Base-by-base conservation (phyloP, 2,797 vertebrate species). In the Acanthurus tractus region DNA sequence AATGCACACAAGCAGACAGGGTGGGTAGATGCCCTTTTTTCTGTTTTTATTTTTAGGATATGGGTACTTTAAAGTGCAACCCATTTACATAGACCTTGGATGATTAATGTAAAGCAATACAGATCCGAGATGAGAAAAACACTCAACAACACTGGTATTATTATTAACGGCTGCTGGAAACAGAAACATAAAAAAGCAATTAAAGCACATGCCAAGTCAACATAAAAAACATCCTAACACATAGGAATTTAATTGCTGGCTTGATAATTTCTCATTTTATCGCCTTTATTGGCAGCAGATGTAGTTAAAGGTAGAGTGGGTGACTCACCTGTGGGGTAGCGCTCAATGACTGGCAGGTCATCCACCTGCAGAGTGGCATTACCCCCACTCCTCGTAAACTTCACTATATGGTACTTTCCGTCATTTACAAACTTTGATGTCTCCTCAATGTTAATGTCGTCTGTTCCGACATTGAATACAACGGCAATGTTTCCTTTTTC, bases 331-430 rank as follows among this genome's bases (percentile, higher is more conserved):
- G 97, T 97, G 78, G 98, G 98, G 90, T 98, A 99, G 72, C 98
- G 97, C 93, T 99, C 98, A 82, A 99, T 99, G 93, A 99, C 95
- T 2, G 97, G 97, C 94, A 97, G 97, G 96, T 97, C 98, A 96
- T 99, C 98, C 96, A 99, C 97, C 96, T 99, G 98, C 85, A 99
- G 96, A 10, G 98, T 99, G 96, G 98, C 98, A 91, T 99, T 99
- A 94, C 98, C 98, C 54, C 98, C 98, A 90, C 98, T 99, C 93
- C 98, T 94, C 1, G 98, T 99, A 95, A 99, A 99, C 94, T 97
- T 98, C 88, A 99, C 97, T 95, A 98, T 96, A 83, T 99, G 98
- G 96, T 99, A 99, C 93, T 98, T 99, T 81, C 98, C 98, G 81
- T 99, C 98, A 83, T 99, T 99, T 93, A 99, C 98, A 95, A 99